Base-by-base conservation (phyloP, 1,140 invertebrate species). In the Sminthurides bifidus region DNA sequence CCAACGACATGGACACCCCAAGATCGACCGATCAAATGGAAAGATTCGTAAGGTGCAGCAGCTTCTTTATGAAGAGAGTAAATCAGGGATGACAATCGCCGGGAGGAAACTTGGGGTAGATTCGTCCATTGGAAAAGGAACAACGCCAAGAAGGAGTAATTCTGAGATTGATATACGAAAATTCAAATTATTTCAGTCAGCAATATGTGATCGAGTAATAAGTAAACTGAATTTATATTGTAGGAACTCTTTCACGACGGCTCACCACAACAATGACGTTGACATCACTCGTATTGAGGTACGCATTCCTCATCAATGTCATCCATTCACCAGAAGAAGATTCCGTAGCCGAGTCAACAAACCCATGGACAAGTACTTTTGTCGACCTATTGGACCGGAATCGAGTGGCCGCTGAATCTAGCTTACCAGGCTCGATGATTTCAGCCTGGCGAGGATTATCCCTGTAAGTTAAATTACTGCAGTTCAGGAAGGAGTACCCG, bases 331-430 rank as follows among this genome's bases (percentile, higher is more conserved):
- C 55, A 14, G 46, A 30, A 15, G 29, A 35, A 14, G 31, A 44
- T 26, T 50, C 54, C 8, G n/a, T 17, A 2, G 21, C 55, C 21
- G 38, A 29, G 14, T 61, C 59, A 2, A 38, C 43, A 46, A 54
- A 53, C 15, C 59, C 59, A 40, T 61, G 54, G 17, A 61, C 21
- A 44, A 61, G 56, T 2, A 61, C 19, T 53, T 57, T 61, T 8
- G 59, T 61, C 3, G 40, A 35, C 17, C 31, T 31, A 23, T 40
- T 33, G 0, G 24, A 8, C 2, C 14, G 21, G 41, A 46, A 60
- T 26, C 43, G 35, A 35, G 24, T 48, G 19, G 15, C 19, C n/a
- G 49, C 26, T 19, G 53, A 14, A 8, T 26, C 14, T 15, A 23
- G 15, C 3, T 33, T 14, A 33, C 50, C 33, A 23, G 45, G 10